Base-by-base conservation (phyloP, 2,797 vertebrate genomes). In the Lagodon rhomboides region DNA sequence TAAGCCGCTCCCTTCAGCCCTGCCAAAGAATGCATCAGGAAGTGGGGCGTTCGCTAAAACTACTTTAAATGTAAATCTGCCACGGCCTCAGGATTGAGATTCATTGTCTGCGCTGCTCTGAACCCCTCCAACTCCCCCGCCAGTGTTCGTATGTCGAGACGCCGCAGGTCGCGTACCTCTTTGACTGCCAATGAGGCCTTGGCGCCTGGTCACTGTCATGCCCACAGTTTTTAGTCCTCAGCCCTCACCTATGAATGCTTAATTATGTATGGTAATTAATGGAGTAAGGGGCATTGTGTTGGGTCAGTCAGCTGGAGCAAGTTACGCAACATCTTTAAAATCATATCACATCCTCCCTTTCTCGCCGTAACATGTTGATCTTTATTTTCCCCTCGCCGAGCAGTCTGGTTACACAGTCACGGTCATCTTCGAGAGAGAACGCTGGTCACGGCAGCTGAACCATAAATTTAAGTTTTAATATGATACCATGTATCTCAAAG, bases 11-110 rank as follows among this genome's bases (percentile, higher is more conserved):
- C 83, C 89, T 87, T 92, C 89, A 91, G 85, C 80, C 71, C 82
- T 67, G 88, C 82, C 78, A 85, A 83, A 89, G 87, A 92, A 90
- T 88, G 87, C 92, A 93, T 94, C 92, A 90, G 92, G 89, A 93
- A 93, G 92, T 91, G 91, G 91, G 90, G 84, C 80, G 87, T 91
- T 92, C 80, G 80, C 90, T 93, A 84, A 95, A 94, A 94, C 93
- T 95, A 94, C 94, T 95, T 95, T 95, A 95, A 96, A 95, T 95
- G 94, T 94, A 96, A 96, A 95, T 95, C 93, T 92, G 92, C 90
- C 92, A 90, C 38, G 86, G 86, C 83, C 86, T 84, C 79, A 78
- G 87, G 90, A 95, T 94, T 93, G 93, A 95, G 93, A 96, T 94
- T 95, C 92, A 94, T 91, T 87, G 82, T 88, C 85, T 86, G 83